These are phyloP conservation scores for Nycteola revayana DNA, from an alignment of 2,888 invertebrate genomes.

Conservation along the genomic window DNA sequence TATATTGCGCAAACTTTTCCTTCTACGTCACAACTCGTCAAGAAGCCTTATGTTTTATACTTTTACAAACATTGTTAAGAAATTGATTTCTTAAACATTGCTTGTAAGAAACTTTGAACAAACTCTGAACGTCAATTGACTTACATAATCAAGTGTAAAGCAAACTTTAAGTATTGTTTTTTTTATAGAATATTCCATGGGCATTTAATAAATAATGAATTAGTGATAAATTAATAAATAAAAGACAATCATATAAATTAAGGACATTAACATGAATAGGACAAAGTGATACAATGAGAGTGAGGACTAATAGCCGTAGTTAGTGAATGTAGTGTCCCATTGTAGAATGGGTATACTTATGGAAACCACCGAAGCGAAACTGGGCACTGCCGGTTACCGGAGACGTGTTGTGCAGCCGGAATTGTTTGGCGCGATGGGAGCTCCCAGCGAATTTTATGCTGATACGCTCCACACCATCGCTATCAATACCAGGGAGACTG, in stretches of 20 bases:
- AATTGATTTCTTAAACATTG: no score
- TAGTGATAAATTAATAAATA: slow-evolving; percentile 26
- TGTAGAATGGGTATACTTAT: slow-evolving; percentile 79
- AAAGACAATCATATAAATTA: slow-evolving; percentile 15
- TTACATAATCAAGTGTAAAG: slow-evolving; percentile 25
- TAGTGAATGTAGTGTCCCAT: slow-evolving; percentile 49
- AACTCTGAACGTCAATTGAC: slow-evolving; percentile 33
- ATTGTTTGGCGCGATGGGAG: slow-evolving; percentile 61
- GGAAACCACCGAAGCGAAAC: slow-evolving; percentile 72
- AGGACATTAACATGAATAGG: slow-evolving; percentile 41
- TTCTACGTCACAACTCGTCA: slow-evolving; percentile 24
- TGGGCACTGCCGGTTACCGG: slow-evolving; percentile 63
- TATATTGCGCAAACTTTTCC: slow-evolving; percentile 28
- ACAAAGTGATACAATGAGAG: slow-evolving; percentile 47
- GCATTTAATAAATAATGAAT: slow-evolving; percentile 22
- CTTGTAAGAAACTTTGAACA: slow-evolving; percentile 29
- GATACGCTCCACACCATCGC: slow-evolving; percentile 68
- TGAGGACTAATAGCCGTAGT: slow-evolving; percentile 47
- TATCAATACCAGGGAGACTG: slow-evolving; percentile 69
- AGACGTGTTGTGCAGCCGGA: slow-evolving; percentile 51
- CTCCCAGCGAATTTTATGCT: slow-evolving; percentile 58
- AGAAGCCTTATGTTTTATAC: slow-evolving; percentile 29
- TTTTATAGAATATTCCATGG: slow-evolving; percentile 26
- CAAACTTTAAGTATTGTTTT: slow-evolving; percentile 33
- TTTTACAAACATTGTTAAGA: no score